Percentiles rank a stretch among this genome's conserved stretches.
Conservation (phyloP, 2,113 vertebrate species). For the Narcine bancroftii region DNA sequence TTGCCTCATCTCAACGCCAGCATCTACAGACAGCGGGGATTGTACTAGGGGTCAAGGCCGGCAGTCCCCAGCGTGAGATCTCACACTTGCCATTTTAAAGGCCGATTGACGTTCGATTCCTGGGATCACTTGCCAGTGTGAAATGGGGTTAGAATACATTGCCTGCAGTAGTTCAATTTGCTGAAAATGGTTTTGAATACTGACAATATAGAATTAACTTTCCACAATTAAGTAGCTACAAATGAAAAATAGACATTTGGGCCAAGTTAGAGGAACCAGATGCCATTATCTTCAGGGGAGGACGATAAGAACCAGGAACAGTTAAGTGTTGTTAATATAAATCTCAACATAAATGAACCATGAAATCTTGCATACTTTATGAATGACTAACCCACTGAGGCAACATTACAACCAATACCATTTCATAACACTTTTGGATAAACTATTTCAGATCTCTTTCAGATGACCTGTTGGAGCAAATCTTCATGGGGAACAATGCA, state of each 20-base stretch:
- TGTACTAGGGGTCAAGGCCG: too few relatives aligned
- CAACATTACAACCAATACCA: neutral
- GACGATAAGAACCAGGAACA: neutral
- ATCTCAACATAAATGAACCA: neutral
- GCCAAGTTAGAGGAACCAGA: neutral
- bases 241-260: neutral
- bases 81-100: too few relatives aligned
- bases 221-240: neutral
- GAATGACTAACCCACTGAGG: neutral
- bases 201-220: neutral
- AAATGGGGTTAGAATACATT: too few relatives aligned
- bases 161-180: neutral
- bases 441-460: neutral
- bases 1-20: too few relatives aligned
- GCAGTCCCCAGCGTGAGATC: too few relatives aligned
- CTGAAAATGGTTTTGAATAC: neutral
- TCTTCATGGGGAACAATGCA: neutral
- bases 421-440: neutral
- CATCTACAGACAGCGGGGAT: too few relatives aligned
- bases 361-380: neutral
- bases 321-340: neutral
- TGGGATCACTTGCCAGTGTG: too few relatives aligned
- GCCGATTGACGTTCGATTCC: too few relatives aligned
- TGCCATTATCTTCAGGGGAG: neutral
- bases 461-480: neutral